Evolutionary conservation across 1,140 invertebrate genomes (phyloP).

Genomic region (Lordiphosa collinella): DNA sequence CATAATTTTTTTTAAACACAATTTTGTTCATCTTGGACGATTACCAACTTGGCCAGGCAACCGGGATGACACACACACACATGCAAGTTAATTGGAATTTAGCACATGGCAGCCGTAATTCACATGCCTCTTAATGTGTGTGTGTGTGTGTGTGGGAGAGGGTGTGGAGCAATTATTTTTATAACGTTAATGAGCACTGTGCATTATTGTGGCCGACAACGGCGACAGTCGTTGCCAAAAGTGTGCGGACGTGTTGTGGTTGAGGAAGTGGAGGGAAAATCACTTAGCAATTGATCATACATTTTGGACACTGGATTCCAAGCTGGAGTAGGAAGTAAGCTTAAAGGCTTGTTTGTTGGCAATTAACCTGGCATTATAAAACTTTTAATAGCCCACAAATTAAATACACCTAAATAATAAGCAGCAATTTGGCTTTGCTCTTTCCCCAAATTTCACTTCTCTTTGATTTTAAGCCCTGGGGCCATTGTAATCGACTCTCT

Average conservation of each 20-base stretch:
- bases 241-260: constrained; percentile 26
- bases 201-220: constrained; percentile 56
- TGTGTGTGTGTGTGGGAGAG: constrained; percentile 17
- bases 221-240: constrained; percentile 30
- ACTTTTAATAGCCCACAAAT: constrained; percentile 59
- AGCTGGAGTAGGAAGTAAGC: too few relatives aligned
- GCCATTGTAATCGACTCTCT: constrained; percentile 35
- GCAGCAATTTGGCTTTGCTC: constrained; percentile 9
- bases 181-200: constrained; percentile 72
- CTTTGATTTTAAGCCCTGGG: constrained; percentile 7
- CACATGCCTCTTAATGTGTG: constrained; percentile 23
- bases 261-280: constrained; percentile 13
- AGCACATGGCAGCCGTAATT: constrained; percentile 48
- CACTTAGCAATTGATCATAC: too few relatives aligned
- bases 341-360: neutral
- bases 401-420: constrained; percentile 1
- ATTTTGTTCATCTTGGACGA: constrained; percentile 48
- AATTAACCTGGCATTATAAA: constrained; percentile 68
- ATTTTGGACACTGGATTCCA: too few relatives aligned
- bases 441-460: neutral
- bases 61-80: constrained; percentile 9
- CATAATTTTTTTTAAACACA: neutral
- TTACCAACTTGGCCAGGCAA: constrained; percentile 45
- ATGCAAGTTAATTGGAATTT: constrained; percentile 69
- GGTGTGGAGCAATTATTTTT: constrained; percentile 71